These are phyloP conservation scores for Apostichopus parvimensis DNA, from an alignment of 35 echinoderm and acorn worm species.

Conservation along the genomic window DNA sequence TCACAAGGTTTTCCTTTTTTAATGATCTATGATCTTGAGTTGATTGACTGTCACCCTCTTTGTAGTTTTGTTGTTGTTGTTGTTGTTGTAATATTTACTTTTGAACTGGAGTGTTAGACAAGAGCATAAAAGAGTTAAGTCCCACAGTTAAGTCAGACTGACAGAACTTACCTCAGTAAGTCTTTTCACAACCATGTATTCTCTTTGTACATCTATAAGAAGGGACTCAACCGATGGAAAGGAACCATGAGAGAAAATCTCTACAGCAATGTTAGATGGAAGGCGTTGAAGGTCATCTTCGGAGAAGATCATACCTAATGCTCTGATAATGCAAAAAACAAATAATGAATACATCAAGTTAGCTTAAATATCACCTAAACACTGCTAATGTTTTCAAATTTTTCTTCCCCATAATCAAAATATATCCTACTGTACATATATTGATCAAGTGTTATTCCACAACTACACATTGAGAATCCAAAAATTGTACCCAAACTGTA, in stretches of 20 bases:
- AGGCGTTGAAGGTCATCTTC: not conserved
- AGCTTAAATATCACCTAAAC: no score
- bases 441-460: no score
- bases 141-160: not conserved
- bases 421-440: no score
- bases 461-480: no score
- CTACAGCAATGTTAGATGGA: slow-evolving; percentile 18
- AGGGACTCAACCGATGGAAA: slow-evolving; percentile 20
- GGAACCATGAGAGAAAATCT: slow-evolving; percentile 2
- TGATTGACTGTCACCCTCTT: not conserved
- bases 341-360: not conserved
- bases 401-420: no score
- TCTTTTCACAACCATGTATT: slow-evolving; percentile 13
- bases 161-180: not conserved
- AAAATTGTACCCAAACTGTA: no score
- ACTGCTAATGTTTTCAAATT: no score
- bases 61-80: not conserved
- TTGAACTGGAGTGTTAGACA: not conserved
- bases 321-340: not conserved
- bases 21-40: not conserved
- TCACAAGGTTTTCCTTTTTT: no score
- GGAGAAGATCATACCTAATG: not conserved
- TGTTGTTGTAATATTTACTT: not conserved
- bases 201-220: not conserved
- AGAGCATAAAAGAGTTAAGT: not conserved